phyloP scores from a whole-genome alignment of 2,113 vertebrate species.

The Xiphophorus couchianus region DNA sequence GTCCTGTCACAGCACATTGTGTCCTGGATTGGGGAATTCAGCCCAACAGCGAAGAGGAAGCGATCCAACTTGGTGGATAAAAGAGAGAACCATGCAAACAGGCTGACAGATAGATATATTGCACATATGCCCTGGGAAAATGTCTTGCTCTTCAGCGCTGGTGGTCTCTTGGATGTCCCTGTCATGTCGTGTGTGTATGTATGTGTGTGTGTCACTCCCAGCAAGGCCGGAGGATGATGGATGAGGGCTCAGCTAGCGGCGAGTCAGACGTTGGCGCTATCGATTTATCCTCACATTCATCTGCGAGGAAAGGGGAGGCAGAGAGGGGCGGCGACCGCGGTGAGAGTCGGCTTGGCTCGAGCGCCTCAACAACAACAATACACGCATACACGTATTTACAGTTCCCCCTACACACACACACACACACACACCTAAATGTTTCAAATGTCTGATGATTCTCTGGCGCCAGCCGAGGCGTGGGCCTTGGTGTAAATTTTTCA shows the following conservation, averaged over 20 bases:
- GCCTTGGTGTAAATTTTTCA: slow-evolving; percentile 36
- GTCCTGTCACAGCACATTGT: slow-evolving; percentile 56
- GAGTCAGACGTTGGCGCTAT: slow-evolving; percentile 64
- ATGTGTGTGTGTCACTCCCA: slow-evolving; percentile 38
- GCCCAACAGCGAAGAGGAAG: slow-evolving; percentile 9
- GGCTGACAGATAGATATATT: slow-evolving; percentile 35
- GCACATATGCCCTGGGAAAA: slow-evolving; percentile 8
- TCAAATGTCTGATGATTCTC: slow-evolving; percentile 50
- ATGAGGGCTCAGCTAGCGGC: slow-evolving; percentile 65
- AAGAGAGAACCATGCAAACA: slow-evolving; percentile 8
- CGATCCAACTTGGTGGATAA: slow-evolving; percentile 3
- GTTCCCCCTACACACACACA: neutral
- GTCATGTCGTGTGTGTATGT: slow-evolving; percentile 33
- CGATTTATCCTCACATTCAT: slow-evolving; percentile 75
- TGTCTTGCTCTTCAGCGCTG: slow-evolving; percentile 21
- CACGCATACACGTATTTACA: neutral
- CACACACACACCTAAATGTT: slow-evolving; percentile 15
- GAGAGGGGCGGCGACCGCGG: slow-evolving; percentile 12
- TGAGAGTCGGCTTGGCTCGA: neutral
- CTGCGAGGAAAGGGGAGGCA: slow-evolving; percentile 31
- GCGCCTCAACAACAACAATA: slow-evolving; percentile 46
- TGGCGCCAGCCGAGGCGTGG: slow-evolving; percentile 18
- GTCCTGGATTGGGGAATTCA: slow-evolving; percentile 68
- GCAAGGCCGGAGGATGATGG: slow-evolving; percentile 64
- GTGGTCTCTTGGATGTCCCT: slow-evolving; percentile 59